These are phyloP conservation scores for Dynastes maya DNA, from an alignment of 2,888 invertebrate genomes.

Conservation along the genomic window DNA sequence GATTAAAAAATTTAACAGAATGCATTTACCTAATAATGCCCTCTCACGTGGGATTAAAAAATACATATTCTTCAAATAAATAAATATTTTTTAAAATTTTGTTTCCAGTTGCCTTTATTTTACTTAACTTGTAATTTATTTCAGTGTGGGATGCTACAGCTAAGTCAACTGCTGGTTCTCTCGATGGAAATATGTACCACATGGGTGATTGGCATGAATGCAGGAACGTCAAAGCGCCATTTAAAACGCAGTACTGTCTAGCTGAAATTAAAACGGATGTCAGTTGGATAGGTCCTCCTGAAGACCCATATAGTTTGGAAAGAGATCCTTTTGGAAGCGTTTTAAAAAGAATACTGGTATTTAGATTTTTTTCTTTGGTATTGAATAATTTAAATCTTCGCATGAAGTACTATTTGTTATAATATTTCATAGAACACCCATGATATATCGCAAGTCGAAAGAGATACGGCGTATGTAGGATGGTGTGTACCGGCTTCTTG, in stretches of 20 bases:
- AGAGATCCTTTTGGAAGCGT: conserved; percentile 64
- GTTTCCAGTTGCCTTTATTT: too few relatives aligned
- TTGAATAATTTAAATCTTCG: too few relatives aligned
- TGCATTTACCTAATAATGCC: too few relatives aligned
- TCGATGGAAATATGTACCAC: conserved; percentile 75
- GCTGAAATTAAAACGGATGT: conserved; percentile 63
- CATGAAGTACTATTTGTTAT: background rate
- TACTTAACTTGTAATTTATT: conserved; percentile 52
- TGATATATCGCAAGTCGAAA: conserved; percentile 64
- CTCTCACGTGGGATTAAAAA: too few relatives aligned
- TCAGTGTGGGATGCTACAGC: conserved; percentile 78
- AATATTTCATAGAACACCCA: conserved; percentile 54
- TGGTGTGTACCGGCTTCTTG: conserved; percentile 68
- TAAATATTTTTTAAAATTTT: too few relatives aligned
- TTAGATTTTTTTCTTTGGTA: background rate
- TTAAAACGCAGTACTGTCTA: conserved; percentile 68
- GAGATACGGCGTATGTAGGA: conserved; percentile 64
- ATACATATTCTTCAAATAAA: too few relatives aligned
- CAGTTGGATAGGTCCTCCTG: conserved; percentile 59
- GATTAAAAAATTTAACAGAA: too few relatives aligned
- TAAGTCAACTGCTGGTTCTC: conserved; percentile 73
- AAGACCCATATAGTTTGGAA: conserved; percentile 63
- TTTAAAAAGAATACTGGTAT: conserved; percentile 66
- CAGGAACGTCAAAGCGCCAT: conserved; percentile 66
- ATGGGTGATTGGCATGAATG: conserved; percentile 78